Evolutionary conservation across 2,797 vertebrate species (phyloP), one percentile per base, ranked within the genome.

Genomic region (Ptychadena robeensis): DNA sequence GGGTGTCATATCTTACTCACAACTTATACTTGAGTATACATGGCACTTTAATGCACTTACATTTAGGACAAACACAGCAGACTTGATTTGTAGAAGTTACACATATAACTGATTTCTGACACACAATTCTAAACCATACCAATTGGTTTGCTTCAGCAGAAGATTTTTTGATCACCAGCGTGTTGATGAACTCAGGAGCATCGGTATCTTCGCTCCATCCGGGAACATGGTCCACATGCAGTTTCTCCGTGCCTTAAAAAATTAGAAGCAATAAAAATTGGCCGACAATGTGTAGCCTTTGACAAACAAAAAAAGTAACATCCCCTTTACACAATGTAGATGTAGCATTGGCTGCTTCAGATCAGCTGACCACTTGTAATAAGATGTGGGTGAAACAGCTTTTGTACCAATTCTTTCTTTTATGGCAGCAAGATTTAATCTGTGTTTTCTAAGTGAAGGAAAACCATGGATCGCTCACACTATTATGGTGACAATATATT

Each of bases 121-220:
- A 64, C 31, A 30, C 9, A 75, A 28, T 25, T n/a, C 30, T 9
- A 31, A 34, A 15, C n/a, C 18, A 63, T 80, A 84, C 82, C 82
- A 67, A 64, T 12, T 9, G 22, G 18, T 53, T 75, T 40, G 12
- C 71, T 48, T 80, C 64, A 63, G 27, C 65, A 44, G 67, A 28
- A 37, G 70, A 70, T n/a, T 75, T 12, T n/a, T 53, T 68, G 6
- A 67, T 61, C 34, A 27, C 30, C 11, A 34, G 31, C n/a, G 77
- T 53, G n/a, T 80, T 80, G 28, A 65, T 2, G 28, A 3, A 12
- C 3, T 44, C 28, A 6, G 53, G 18, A 5, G 28, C 18, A 31
- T 61, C n/a, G 11, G 27, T 30, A 37, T 9, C 31, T 2, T 28
- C 34, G 75, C 70, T 48, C 82, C 77, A 80, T 31, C 28, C 63